Percentiles rank a stretch among this genome's conserved stretches.
Evolutionary conservation across 2,888 invertebrate genomes (phyloP).

Genomic region (Eristalinus sepulchralis): DNA sequence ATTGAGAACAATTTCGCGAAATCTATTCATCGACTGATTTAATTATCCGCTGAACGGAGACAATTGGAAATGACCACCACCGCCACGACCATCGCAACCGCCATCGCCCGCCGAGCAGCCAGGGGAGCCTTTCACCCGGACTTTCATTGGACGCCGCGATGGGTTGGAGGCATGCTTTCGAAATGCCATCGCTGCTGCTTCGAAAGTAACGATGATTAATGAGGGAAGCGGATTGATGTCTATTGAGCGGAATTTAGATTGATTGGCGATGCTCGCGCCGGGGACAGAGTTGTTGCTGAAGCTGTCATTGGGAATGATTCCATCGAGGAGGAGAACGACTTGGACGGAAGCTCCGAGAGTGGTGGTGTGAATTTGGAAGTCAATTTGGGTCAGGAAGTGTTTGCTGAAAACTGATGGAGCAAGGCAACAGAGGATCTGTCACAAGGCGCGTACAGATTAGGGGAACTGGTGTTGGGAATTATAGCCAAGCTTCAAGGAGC

Average conservation of each 20-base stretch:
- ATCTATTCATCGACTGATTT: conserved; percentile 53
- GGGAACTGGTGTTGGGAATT: no score
- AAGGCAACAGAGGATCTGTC: no score
- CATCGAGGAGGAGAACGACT: background rate
- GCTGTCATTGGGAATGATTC: background rate
- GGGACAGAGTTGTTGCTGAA: background rate
- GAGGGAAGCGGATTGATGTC: background rate
- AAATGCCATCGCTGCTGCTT: background rate
- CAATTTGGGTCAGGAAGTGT: no score
- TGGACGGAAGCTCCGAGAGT: no score
- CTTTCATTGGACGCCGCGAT: conserved; percentile 31
- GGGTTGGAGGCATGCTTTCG: background rate
- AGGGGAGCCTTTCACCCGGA: background rate
- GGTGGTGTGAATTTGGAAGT: no score
- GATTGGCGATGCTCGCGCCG: background rate
- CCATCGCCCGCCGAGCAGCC: no score
- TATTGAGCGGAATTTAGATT: background rate
- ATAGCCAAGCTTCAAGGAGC: no score
- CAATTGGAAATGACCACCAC: background rate
- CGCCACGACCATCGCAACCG: background rate
- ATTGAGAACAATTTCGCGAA: conserved; percentile 62
- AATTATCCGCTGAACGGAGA: conserved; percentile 39
- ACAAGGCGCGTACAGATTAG: no score
- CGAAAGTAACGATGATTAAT: background rate
- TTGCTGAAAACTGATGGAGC: no score